Evolutionary conservation across 2,113 vertebrate genomes (phyloP).

Genomic region (Podarcis cretensis): DNA sequence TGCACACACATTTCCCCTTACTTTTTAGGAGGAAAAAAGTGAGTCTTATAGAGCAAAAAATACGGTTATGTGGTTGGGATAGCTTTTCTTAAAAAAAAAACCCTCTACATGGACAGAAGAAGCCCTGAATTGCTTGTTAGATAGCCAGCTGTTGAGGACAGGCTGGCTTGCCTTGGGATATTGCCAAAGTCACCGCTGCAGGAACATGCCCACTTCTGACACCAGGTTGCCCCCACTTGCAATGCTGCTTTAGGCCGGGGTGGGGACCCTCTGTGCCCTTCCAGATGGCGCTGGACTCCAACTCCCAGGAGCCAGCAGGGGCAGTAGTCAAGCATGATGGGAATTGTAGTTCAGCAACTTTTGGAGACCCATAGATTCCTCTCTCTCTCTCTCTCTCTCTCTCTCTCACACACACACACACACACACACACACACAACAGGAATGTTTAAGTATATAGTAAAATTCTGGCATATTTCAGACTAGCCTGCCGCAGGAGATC

Average conservation of each 20-base stretch:
- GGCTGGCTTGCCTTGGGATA: background rate
- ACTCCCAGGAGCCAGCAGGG: too few species aligned
- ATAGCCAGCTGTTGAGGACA: background rate
- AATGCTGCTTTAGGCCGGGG: background rate
- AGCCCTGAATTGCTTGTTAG: background rate
- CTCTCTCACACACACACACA: background rate
- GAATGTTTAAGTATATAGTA: conserved; percentile 57
- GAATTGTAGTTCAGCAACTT: too few species aligned
- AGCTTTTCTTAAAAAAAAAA: too few species aligned
- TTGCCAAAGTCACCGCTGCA: background rate
- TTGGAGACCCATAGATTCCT: background rate
- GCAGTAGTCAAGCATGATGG: too few species aligned
- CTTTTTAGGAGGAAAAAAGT: too few species aligned
- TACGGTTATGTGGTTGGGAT: too few species aligned
- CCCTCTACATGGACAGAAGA: too few species aligned
- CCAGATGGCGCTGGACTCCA: too few species aligned
- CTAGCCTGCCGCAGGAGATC: conserved; percentile 36
- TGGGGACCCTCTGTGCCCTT: too few species aligned
- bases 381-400: background rate
- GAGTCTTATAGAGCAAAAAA: too few species aligned
- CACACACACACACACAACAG: conserved; percentile 16
- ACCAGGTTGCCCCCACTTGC: background rate
- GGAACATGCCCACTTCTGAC: background rate
- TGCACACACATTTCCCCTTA: too few species aligned
- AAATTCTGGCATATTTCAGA: conserved; percentile 56